phyloP scores from a whole-genome alignment of 92 coral and sea anemone genomes.

The Zoanthus sociatus region DNA sequence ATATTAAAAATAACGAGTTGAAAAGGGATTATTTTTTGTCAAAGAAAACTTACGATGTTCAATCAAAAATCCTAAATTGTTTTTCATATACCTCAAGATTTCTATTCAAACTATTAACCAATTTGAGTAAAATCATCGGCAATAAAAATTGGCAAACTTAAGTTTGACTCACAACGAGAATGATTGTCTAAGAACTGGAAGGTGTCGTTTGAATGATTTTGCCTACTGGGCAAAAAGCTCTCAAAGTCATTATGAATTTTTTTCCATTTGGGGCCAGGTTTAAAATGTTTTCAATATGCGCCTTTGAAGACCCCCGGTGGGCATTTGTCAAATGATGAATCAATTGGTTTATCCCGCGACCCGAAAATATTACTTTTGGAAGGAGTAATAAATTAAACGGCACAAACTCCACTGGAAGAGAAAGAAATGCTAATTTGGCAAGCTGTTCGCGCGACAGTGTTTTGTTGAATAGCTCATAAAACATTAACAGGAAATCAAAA shows the following conservation, averaged over 20 bases:
- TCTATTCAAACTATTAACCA: neutral
- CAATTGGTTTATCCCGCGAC: constrained; percentile 12
- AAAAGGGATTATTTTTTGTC: too few relatives aligned
- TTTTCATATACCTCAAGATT: neutral
- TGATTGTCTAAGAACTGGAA: neutral
- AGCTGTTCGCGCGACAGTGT: constrained; percentile 5
- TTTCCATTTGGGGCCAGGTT: neutral
- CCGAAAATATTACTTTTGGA: neutral
- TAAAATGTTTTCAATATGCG: neutral
- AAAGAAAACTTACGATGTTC: too few relatives aligned
- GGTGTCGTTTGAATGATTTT: too few relatives aligned
- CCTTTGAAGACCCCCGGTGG: constrained; percentile 9
- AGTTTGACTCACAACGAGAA: neutral
- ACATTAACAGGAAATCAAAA: constrained; percentile 11
- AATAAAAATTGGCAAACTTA: neutral
- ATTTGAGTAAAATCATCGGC: neutral
- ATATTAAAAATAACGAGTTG: too few relatives aligned
- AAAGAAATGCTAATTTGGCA: constrained; percentile 35
- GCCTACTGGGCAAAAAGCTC: too few relatives aligned
- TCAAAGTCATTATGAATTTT: neutral
- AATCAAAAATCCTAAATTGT: neutral
- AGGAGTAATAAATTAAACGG: neutral
- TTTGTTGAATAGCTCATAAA: constrained; percentile 22
- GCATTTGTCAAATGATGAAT: constrained; percentile 15
- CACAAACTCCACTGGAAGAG: neutral